These are phyloP conservation scores for Progne subis DNA, from an alignment of 2,113 vertebrate species.

Conservation along the genomic window DNA sequence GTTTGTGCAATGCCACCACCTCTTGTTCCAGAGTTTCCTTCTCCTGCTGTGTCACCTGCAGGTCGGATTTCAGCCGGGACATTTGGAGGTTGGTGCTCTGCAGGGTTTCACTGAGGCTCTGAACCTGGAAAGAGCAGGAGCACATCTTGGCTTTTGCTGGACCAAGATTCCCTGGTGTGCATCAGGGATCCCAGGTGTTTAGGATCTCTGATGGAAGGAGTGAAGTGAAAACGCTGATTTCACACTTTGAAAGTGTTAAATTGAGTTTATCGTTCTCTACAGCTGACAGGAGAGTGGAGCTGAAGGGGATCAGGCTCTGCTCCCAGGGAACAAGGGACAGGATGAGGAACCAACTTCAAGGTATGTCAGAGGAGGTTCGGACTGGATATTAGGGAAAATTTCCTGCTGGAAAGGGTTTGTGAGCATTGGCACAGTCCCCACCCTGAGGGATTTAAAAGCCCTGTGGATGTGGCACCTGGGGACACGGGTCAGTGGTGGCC, in stretches of 20 bases:
- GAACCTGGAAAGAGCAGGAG: slow-evolving; percentile 68
- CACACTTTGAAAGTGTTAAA: neutral
- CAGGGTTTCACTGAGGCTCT: slow-evolving; percentile 77
- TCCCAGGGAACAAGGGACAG: neutral
- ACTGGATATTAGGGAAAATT: neutral
- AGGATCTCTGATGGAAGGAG: neutral
- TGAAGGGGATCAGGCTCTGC: neutral
- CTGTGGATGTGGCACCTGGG: neutral
- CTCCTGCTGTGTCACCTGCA: slow-evolving; percentile 81
- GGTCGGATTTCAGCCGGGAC: slow-evolving; percentile 78
- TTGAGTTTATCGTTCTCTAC: neutral
- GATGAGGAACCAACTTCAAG: neutral
- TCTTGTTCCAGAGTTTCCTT: slow-evolving; percentile 86
- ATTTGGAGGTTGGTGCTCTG: slow-evolving; percentile 81
- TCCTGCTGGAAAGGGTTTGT: neutral
- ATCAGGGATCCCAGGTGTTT: rapidly evolving
- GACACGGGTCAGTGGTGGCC: rapidly evolving
- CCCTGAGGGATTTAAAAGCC: neutral
- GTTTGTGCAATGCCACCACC: slow-evolving; percentile 79
- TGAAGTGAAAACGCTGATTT: rapidly evolving
- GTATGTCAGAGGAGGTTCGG: neutral
- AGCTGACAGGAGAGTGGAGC: neutral
- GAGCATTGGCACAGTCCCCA: neutral
- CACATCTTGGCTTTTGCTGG: neutral
- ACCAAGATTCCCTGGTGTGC: no score